Base-by-base conservation (phyloP, 2,888 invertebrate genomes). In the Aporophyla lueneburgensis region DNA sequence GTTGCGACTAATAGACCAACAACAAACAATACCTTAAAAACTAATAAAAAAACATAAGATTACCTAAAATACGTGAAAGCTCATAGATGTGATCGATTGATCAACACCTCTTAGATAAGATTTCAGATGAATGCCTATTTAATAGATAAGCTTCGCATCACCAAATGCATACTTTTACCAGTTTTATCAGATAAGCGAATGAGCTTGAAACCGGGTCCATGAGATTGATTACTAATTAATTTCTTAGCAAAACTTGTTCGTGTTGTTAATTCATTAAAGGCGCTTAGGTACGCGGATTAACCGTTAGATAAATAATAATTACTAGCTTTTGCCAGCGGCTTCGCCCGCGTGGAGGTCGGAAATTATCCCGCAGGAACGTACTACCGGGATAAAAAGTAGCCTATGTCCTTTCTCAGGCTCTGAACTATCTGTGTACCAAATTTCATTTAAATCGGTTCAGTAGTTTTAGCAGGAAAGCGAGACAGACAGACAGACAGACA, bases 141-240 rank as follows among this genome's bases (percentile, higher is more conserved):
- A 66, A 10, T 66, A 85, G 76, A 81, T 85, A 76, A 71, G 71
- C 76, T 63, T 75, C 14, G 53, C 67, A 69, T 79, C 33, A 71
- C 63, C 49, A 70, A 73, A 76, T 77, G 43, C 56, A 69, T 75
- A 75, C 43, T 71, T 66, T 70, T 84, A 71, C 63, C 24, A 59
- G 69, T 72, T 72, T n/a, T 71, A 74, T 80, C 66, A 67, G 80
- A 73, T 86, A 68, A 62, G 46, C 27, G 12, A 75, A 71, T 71
- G 73, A 78, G 70, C 43, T 43, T 76, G 9, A 69, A 74, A 74
- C 79, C 65, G 70, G 76, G 19, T 61, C 33, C 27, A 16, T 14
- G 1, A 62, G 71, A 77, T 74, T 46, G 51, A 79, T 80, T 62
- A 74, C 73, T 74, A 63, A 75, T 73, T 75, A 71, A 81, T 73